These are phyloP conservation scores for Acropora yongei DNA, from an alignment of 64 coral and sea anemone genomes.

Conservation along the genomic window DNA sequence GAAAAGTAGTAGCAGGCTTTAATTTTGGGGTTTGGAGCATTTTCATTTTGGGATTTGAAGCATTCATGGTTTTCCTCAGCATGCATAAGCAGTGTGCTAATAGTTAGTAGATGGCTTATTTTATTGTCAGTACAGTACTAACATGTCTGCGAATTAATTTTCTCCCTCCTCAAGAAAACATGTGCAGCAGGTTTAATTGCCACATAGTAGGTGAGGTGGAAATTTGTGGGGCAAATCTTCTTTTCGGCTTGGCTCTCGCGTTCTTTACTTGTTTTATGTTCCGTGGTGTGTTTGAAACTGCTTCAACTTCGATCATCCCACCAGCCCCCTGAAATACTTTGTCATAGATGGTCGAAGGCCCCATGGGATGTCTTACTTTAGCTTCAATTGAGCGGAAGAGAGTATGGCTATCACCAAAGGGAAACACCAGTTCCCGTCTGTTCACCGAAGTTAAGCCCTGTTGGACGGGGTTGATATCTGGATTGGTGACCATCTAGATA, in stretches of 20 bases:
- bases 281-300: not conserved
- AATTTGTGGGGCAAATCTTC: not conserved
- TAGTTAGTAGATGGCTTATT: not conserved
- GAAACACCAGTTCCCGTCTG: too few relatives aligned
- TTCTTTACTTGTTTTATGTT: too few relatives aligned
- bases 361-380: conserved; percentile 12
- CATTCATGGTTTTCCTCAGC: conserved; percentile 61
- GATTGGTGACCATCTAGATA: too few relatives aligned
- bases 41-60: conserved; percentile 63
- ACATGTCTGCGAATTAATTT: conserved; percentile 13
- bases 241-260: too few relatives aligned
- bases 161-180: not conserved
- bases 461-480: too few relatives aligned
- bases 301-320: conserved; percentile 24
- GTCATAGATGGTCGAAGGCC: conserved; percentile 37
- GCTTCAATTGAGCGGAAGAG: not conserved
- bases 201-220: not conserved
- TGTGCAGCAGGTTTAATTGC: conserved; percentile 5
- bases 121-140: not conserved
- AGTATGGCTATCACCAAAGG: too few relatives aligned
- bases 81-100: conserved; percentile 20
- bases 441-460: too few relatives aligned
- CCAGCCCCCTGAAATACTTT: conserved; percentile 18
- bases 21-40: not conserved
- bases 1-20: conserved; percentile 32